These are phyloP conservation scores for Lycopodina hypogea DNA, from an alignment of 37 sponge, comb jelly and placozoan species.

Conservation along the genomic window DNA sequence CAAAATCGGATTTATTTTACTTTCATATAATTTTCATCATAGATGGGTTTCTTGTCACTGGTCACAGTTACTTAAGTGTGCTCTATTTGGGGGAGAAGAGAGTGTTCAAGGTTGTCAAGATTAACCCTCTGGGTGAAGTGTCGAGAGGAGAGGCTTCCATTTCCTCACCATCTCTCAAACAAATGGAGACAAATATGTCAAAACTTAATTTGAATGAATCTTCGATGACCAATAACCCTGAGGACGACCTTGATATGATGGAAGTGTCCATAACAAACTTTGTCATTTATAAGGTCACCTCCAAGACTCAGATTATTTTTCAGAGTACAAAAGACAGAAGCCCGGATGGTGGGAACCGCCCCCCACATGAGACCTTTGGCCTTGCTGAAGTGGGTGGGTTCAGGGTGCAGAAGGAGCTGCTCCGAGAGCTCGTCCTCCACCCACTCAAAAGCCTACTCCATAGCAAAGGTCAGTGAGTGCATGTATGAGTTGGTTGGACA, in stretches of 20 bases:
- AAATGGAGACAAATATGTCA: slow-evolving; percentile 4
- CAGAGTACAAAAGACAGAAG: background rate
- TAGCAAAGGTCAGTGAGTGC: background rate
- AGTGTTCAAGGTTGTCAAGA: slow-evolving; percentile 6
- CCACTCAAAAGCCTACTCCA: slow-evolving; percentile 17
- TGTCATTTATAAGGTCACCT: slow-evolving; percentile 28
- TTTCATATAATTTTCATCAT: background rate
- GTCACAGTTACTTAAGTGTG: slow-evolving; percentile 25
- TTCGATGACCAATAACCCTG: background rate
- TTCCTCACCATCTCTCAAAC: slow-evolving; percentile 3
- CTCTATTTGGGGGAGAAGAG: slow-evolving; percentile 31
- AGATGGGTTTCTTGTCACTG: slow-evolving; percentile 42
- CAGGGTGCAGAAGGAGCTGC: slow-evolving; percentile 34
- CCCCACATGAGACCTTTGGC: background rate
- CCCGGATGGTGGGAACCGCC: background rate
- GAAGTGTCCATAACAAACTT: background rate
- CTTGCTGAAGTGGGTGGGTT: slow-evolving; percentile 45
- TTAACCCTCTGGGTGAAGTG: background rate
- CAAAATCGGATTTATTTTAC: too few relatives aligned
- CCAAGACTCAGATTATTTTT: slow-evolving; percentile 32
- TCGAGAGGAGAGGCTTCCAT: background rate
- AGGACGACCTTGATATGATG: background rate
- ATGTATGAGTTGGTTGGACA: background rate
- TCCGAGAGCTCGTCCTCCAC: slow-evolving; percentile 43
- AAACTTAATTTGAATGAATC: background rate